These are phyloP conservation scores for Sarcophaga rosellei DNA, from an alignment of 2,888 invertebrate genomes.

Conservation along the genomic window DNA sequence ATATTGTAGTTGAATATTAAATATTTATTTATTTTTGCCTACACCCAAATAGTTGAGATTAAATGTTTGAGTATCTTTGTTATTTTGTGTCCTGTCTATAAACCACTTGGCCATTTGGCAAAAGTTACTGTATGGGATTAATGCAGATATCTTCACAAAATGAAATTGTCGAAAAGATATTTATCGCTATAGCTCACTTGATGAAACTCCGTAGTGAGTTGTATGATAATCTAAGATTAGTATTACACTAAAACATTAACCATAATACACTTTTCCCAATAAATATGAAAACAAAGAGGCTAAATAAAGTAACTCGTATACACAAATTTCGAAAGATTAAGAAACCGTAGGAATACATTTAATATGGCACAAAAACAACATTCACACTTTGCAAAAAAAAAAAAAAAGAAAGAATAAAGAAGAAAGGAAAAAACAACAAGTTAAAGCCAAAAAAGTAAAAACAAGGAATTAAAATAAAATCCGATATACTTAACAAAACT, in stretches of 20 bases:
- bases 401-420: background rate
- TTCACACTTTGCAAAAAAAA: background rate
- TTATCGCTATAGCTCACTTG: slow-evolving; percentile 2
- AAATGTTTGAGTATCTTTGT: background rate
- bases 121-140: slow-evolving; percentile 10
- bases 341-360: slow-evolving; percentile 5
- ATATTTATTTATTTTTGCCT: background rate
- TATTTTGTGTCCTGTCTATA: background rate
- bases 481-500: slow-evolving; percentile 62
- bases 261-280: background rate
- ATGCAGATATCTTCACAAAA: background rate
- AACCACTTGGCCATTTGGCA: slow-evolving; percentile 22
- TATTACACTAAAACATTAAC: background rate
- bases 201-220: background rate
- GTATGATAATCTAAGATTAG: background rate
- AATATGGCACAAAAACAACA: background rate
- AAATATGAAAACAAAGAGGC: background rate
- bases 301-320: background rate
- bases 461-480: slow-evolving; percentile 55
- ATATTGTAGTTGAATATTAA: too few species aligned
- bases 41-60: background rate
- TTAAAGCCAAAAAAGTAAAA: slow-evolving; percentile 32
- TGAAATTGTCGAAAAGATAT: slow-evolving; percentile 3
- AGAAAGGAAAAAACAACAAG: slow-evolving; percentile 13
- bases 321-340: slow-evolving; percentile 7